Percentiles rank a stretch among this genome's conserved stretches.
Conservation (phyloP, 2,888 invertebrate genomes). For the Invenusta paracnida region DNA sequence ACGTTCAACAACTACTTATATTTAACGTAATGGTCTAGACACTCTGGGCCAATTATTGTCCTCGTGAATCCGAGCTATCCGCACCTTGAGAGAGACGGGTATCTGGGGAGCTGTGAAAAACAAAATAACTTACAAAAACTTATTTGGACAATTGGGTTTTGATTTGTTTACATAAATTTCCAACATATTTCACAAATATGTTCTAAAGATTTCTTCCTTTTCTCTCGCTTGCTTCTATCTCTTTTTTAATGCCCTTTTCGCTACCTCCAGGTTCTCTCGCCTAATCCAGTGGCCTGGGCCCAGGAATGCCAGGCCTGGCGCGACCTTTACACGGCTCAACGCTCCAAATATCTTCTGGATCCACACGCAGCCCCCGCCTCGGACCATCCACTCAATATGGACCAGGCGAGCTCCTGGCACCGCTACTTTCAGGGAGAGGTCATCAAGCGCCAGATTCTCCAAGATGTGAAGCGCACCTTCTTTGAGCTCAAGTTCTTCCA, state of each 20-base stretch:
- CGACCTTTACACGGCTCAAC: constrained; percentile 49
- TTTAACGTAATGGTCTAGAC: too few species aligned
- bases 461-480: constrained; percentile 77
- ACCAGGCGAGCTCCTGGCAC: constrained; percentile 33
- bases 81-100: too few species aligned
- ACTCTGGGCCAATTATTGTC: too few species aligned
- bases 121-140: too few species aligned
- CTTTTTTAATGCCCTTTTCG: neutral
- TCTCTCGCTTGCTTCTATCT: neutral
- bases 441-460: constrained; percentile 64
- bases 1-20: too few species aligned
- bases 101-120: too few species aligned
- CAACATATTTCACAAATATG: too few species aligned
- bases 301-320: constrained; percentile 50
- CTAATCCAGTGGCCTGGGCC: constrained; percentile 52
- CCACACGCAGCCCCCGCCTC: neutral
- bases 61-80: too few species aligned
- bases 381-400: constrained; percentile 19
- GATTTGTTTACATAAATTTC: too few species aligned
- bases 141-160: too few species aligned
- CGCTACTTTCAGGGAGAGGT: constrained; percentile 32
- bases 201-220: neutral
- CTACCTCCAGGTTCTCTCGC: constrained; percentile 50
- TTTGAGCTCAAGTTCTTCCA: constrained; percentile 77
- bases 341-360: constrained; percentile 15